A percentile compares a stretch with the other conserved stretches of the same genome.
Conservation (phyloP, 1,140 invertebrate species). For the Propsilocerus akamusi region DNA sequence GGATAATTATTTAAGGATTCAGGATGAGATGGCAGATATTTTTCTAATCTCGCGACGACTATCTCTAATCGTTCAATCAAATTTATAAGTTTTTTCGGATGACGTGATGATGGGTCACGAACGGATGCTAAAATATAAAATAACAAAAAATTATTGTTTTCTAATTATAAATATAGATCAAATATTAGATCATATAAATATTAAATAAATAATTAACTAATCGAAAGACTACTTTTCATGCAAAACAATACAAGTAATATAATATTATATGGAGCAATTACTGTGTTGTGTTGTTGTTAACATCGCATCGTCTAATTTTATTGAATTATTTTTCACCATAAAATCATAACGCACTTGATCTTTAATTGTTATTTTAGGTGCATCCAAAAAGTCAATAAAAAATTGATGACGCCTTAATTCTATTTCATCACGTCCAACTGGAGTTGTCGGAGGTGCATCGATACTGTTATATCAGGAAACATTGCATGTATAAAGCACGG, state of each 20-base stretch:
- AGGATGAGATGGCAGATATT: constrained; percentile 13
- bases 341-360: constrained; percentile 56
- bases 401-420: constrained; percentile 52
- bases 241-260: constrained; percentile 1
- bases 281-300: not conserved
- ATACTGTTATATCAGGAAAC: not conserved
- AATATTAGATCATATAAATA: too few relatives aligned
- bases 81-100: constrained; percentile 32
- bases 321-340: constrained; percentile 41
- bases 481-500: constrained; percentile 3
- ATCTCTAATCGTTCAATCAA: constrained; percentile 54
- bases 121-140: too few relatives aligned
- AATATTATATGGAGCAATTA: not conserved
- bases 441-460: constrained; percentile 43
- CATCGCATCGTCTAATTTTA: constrained; percentile 23
- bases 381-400: constrained; percentile 53
- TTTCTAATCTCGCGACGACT: constrained; percentile 50
- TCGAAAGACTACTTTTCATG: not conserved
- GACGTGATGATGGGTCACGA: constrained; percentile 26
- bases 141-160: too few relatives aligned
- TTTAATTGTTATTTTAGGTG: constrained; percentile 46
- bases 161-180: too few relatives aligned
- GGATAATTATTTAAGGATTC: not conserved
- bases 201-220: too few relatives aligned
- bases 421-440: constrained; percentile 54